Conservation (phyloP, 2,113 vertebrate species). For the Erythrolamprus reginae region DNA sequence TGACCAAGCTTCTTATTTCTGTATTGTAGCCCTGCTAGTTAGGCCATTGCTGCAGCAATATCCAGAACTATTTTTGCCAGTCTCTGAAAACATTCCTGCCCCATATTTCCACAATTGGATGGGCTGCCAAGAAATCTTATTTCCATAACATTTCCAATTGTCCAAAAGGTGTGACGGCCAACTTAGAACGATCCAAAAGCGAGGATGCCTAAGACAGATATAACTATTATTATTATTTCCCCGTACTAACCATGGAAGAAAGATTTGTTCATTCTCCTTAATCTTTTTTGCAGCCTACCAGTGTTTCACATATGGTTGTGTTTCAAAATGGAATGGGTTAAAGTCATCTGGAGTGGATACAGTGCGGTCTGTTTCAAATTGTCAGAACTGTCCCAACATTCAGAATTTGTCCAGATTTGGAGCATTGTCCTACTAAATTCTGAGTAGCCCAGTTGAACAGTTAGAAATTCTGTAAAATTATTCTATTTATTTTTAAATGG, state of each 20-base stretch:
- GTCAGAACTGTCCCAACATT: neutral
- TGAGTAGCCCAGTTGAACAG: neutral
- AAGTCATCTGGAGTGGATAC: neutral
- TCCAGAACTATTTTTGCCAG: neutral
- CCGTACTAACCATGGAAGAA: neutral
- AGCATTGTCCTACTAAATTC: neutral
- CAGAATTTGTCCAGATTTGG: neutral
- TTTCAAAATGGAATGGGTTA: neutral
- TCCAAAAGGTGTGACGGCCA: neutral
- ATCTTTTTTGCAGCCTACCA: neutral
- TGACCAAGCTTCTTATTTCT: neutral
- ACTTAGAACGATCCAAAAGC: neutral
- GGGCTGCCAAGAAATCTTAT: neutral
- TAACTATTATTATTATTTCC: neutral
- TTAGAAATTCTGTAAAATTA: neutral
- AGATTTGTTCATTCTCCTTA: neutral
- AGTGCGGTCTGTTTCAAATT: neutral
- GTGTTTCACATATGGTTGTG: neutral
- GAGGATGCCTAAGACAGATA: neutral
- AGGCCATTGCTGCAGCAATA: neutral
- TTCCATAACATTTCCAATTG: neutral
- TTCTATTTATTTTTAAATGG: too few species aligned
- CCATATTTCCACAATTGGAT: neutral
- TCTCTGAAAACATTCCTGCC: neutral
- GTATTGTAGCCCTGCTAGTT: neutral